Evolutionary conservation across 2,113 vertebrate genomes (phyloP).

Genomic region (Prionailurus viverrinus): DNA sequence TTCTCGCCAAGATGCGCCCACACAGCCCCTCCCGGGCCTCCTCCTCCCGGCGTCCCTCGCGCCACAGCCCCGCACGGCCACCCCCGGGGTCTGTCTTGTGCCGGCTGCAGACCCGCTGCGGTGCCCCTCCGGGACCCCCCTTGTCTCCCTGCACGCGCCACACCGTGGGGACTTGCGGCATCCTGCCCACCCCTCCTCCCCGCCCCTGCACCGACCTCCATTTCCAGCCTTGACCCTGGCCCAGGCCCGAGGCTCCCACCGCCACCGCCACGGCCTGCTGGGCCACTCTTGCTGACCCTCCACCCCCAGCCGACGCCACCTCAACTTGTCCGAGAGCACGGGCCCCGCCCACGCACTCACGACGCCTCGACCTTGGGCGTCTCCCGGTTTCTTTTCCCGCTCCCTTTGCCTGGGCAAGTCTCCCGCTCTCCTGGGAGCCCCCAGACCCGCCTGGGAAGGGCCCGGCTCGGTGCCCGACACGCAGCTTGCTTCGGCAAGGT

Average conservation of each 20-base stretch:
- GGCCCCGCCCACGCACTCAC: background rate
- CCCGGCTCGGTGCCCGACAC: rapidly evolving
- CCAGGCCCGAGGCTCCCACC: background rate
- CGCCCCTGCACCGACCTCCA: background rate
- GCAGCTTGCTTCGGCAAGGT: rapidly evolving
- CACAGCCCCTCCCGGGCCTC: background rate
- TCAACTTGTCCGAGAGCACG: no score
- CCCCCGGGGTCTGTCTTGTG: background rate
- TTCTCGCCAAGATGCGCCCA: background rate
- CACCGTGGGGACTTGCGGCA: background rate
- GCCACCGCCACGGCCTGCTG: no score
- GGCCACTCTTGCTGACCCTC: no score
- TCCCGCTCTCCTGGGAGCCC: background rate
- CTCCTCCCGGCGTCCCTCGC: no score
- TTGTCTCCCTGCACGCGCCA: rapidly evolving
- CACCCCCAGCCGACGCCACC: no score
- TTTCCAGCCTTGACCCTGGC: background rate
- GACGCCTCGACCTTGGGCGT: rapidly evolving
- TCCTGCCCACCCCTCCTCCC: no score
- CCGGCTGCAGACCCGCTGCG: rapidly evolving
- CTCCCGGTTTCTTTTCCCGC: background rate
- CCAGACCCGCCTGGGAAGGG: no score
- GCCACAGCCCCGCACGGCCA: background rate
- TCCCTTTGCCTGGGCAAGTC: no score
- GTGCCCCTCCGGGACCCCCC: rapidly evolving